Base-by-base conservation (phyloP, 2,113 vertebrate genomes). In the Passer domesticus region DNA sequence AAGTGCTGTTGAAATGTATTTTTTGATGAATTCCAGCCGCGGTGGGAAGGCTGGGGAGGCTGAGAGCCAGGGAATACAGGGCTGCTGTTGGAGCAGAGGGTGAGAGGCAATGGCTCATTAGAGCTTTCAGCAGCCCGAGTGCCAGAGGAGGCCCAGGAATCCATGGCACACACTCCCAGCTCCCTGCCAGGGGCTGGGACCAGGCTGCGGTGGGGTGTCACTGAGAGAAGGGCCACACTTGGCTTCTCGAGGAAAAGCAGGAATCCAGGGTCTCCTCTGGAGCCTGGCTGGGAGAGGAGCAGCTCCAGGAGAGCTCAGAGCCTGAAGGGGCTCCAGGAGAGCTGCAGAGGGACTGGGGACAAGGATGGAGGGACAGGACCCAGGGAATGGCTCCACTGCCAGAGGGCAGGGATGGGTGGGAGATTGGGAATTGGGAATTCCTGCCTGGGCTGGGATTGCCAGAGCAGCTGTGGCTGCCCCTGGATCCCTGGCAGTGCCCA, bases 71-170 rank as follows among this genome's bases (percentile, higher is more conserved):
- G 84, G 60, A 92, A 30, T 6, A 76, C 21, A 4, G 83, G 27
- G 80, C 16, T 72, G 92, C 66, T 68, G 43, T 4, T 74, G 62
- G 85, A 88, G 60, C 75, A 68, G 66, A 30, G 31, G 13, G 46
- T 60, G 83, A 52, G 74, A 60, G 83, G 95, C 85, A 33, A 7
- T 23, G 83, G 85, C 90, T 94, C 87, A 15, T 85, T 49, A 69
- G 67, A 1, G 64, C 88, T 87, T 85, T 37, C 92, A 91, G 79
- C 81, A 55, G 73, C 2, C 55, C n/a, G 15, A 68, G 85, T 15
- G 84, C 49, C 11, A 60, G 47, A 30, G 87, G 55, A 69, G 88
- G 23, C 25, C 10, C 68, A 25, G 62, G 58, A 53, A 18, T n/a
- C 1, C 0, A 6, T 24, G 75, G 49, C 4, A 44, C 83, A 6